A percentile compares a stretch with the other conserved stretches of the same genome.
Conservation (phyloP, 2,113 vertebrate species). For the Agapornis roseicollis region DNA sequence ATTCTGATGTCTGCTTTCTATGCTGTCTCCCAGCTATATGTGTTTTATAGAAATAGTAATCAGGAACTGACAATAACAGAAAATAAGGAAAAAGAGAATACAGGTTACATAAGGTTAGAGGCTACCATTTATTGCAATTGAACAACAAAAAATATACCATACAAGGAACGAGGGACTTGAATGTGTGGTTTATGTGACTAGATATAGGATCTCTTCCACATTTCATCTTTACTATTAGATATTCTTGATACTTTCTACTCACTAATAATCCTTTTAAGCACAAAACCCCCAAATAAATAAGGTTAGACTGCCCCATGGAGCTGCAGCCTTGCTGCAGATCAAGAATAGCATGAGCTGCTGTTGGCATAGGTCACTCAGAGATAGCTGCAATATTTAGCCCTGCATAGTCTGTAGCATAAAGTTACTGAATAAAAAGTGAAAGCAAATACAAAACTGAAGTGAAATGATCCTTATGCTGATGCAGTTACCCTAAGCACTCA, state of each 20-base stretch:
- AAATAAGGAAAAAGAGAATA: not conserved
- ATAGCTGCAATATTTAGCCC: accelerated
- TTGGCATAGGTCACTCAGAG: not conserved
- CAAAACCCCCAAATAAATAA: not conserved
- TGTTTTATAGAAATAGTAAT: not conserved
- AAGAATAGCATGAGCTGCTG: not conserved
- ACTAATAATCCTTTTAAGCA: not conserved
- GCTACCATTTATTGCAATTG: not conserved
- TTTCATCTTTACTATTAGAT: not conserved
- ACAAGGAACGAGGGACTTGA: accelerated
- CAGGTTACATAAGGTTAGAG: not conserved
- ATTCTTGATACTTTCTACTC: not conserved
- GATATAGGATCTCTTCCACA: accelerated
- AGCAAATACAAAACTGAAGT: not conserved
- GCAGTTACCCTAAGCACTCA: not conserved
- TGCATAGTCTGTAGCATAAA: accelerated
- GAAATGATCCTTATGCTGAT: not conserved
- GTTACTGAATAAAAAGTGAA: not conserved
- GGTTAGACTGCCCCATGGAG: not conserved
- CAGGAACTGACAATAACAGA: not conserved
- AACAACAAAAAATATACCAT: not conserved
- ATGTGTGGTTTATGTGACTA: not conserved
- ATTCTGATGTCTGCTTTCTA: not conserved
- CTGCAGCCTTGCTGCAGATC: not conserved
- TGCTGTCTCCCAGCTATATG: not conserved